Percentiles rank a stretch among this genome's conserved stretches.
phyloP scores from a whole-genome alignment of 2,113 vertebrate species.

The Spermophilus dauricus region DNA sequence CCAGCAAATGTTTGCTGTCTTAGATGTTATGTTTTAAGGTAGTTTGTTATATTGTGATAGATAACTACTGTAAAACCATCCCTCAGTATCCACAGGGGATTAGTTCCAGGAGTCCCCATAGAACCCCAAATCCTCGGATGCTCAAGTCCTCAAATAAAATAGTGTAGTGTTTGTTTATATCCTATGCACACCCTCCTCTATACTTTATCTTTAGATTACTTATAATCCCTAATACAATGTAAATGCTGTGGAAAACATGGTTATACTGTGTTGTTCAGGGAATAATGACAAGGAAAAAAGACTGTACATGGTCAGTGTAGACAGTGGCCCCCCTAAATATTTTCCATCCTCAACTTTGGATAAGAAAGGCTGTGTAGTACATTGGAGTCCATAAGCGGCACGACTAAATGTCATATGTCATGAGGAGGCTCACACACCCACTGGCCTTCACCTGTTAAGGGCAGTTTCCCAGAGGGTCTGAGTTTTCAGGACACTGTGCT shows the following conservation, averaged over 20 bases:
- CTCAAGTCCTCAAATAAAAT: neutral
- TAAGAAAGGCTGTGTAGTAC: neutral
- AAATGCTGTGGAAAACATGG: too few relatives aligned
- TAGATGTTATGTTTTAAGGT: neutral
- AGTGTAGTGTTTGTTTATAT: neutral
- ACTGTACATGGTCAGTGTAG: too few relatives aligned
- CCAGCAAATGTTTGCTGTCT: neutral
- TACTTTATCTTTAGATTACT: too few relatives aligned
- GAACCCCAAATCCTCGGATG: too few relatives aligned
- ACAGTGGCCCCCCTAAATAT: neutral
- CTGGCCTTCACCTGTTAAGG: too few relatives aligned
- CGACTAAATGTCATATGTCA: neutral
- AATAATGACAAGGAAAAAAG: neutral
- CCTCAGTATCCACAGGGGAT: too few relatives aligned
- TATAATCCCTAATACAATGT: too few relatives aligned
- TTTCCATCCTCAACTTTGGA: neutral
- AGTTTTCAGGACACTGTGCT: neutral
- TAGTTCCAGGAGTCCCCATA: too few relatives aligned
- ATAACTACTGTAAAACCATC: neutral
- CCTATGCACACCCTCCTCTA: neutral
- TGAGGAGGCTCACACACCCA: neutral
- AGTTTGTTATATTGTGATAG: neutral
- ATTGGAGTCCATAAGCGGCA: neutral
- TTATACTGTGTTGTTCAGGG: neutral
- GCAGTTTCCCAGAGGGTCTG: neutral